phyloP scores from a whole-genome alignment of 2,113 vertebrate genomes.

The Neolamprologus devosi region DNA sequence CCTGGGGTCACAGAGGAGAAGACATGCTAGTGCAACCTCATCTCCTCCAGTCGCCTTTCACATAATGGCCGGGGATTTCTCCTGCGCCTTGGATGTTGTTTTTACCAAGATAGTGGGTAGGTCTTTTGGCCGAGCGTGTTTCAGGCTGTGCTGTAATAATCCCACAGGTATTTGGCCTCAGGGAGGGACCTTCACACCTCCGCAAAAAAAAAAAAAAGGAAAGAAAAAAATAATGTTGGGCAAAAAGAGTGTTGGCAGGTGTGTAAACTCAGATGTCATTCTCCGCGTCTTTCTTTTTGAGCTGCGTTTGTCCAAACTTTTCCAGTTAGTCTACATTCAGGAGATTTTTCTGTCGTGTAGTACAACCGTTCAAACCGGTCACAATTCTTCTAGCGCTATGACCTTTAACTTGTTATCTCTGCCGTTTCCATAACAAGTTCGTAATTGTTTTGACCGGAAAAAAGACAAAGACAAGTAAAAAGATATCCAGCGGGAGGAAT shows the following conservation, averaged over 20 bases:
- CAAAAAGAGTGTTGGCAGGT: background rate
- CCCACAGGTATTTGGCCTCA: conserved; percentile 64
- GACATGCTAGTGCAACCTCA: conserved; percentile 70
- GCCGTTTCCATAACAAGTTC: background rate
- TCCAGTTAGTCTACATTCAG: conserved; percentile 61
- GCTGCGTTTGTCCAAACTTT: background rate
- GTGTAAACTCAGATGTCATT: background rate
- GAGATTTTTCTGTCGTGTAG: conserved; percentile 17
- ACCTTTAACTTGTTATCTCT: background rate
- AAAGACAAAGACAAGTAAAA: background rate
- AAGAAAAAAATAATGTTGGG: background rate
- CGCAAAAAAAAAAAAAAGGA: background rate
- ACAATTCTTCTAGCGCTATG: background rate
- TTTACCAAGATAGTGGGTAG: conserved; percentile 50
- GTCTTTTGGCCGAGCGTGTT: conserved; percentile 44
- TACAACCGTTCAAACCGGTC: background rate
- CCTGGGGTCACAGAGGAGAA: conserved; percentile 57
- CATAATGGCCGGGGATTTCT: conserved; percentile 70
- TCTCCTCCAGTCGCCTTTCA: conserved; percentile 60
- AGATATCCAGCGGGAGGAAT: background rate
- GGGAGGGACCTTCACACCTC: conserved; percentile 56
- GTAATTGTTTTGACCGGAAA: background rate
- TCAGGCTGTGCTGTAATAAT: conserved; percentile 47
- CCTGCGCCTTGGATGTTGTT: conserved; percentile 54
- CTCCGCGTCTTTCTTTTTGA: background rate